A percentile compares a stretch with the other conserved stretches of the same genome.
These are phyloP conservation scores for Cantharis lateralis DNA, from an alignment of 2,888 invertebrate species.

Conservation along the genomic window DNA sequence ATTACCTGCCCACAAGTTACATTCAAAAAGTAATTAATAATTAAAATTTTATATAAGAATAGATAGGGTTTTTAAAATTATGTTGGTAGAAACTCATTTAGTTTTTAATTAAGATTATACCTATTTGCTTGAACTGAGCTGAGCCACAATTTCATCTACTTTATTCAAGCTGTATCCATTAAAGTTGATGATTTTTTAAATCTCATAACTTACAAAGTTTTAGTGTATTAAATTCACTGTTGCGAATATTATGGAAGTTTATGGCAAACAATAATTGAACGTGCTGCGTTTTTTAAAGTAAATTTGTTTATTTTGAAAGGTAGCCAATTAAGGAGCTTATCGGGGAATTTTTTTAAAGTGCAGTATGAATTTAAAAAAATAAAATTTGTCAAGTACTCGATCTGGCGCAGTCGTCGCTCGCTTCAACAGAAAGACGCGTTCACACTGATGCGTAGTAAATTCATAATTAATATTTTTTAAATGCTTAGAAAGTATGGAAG, in stretches of 20 bases:
- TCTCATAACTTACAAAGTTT: constrained; percentile 26
- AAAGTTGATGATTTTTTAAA: constrained; percentile 32
- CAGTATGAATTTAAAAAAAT: background rate
- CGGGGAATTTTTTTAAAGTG: background rate
- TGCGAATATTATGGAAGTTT: constrained; percentile 5
- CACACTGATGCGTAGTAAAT: background rate
- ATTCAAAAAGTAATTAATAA: constrained; percentile 38
- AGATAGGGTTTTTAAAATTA: constrained; percentile 40
- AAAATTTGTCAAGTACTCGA: background rate
- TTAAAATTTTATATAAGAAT: constrained; percentile 40
- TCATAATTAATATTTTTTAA: background rate
- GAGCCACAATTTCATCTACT: constrained; percentile 40
- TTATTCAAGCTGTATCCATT: constrained; percentile 31
- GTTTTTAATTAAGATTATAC: constrained; percentile 46
- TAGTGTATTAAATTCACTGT: constrained; percentile 25
- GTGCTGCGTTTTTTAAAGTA: constrained; percentile 5
- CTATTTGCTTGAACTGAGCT: constrained; percentile 42
- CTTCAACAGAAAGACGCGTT: background rate
- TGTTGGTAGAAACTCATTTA: constrained; percentile 44
- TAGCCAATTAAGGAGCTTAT: background rate
- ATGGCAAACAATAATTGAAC: constrained; percentile 9
- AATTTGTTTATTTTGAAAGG: constrained; percentile 5
- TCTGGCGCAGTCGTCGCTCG: background rate
- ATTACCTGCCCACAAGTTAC: constrained; percentile 36
- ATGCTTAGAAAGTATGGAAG: background rate